Evolutionary conservation across 2,113 vertebrate genomes (phyloP).

Genomic region (Brachionichthys hirsutus): DNA sequence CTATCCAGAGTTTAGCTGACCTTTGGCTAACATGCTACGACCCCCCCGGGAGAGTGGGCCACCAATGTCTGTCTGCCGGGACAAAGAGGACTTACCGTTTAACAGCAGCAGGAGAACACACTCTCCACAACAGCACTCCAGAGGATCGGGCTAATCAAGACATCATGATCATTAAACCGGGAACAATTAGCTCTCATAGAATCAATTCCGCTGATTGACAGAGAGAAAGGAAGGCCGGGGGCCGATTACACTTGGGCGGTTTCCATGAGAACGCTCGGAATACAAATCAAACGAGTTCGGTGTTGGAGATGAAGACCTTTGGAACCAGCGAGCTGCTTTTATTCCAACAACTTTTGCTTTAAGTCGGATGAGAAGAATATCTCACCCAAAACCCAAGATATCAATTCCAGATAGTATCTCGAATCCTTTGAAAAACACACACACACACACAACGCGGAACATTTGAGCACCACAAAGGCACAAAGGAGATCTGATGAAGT

Average conservation of each 20-base stretch:
- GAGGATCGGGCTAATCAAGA: constrained; percentile 66
- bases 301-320: neutral
- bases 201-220: constrained; percentile 44
- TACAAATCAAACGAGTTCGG: neutral
- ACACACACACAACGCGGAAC: neutral
- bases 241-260: constrained; percentile 40
- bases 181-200: constrained; percentile 58
- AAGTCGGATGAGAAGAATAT: neutral
- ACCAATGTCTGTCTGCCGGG: constrained; percentile 35
- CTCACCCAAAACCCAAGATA: neutral
- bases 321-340: neutral
- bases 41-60: constrained; percentile 18
- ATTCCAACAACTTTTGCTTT: neutral
- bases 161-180: constrained; percentile 47
- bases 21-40: constrained; percentile 38
- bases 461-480: constrained; percentile 12
- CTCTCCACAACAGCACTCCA: constrained; percentile 43
- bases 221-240: constrained; percentile 12
- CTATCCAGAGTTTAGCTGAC: constrained; percentile 21
- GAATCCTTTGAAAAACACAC: neutral
- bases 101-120: constrained; percentile 49
- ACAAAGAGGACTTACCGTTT: constrained; percentile 66
- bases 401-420: neutral
- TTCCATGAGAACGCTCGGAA: neutral
- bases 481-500: constrained; percentile 48